Base-by-base conservation (phyloP, 2,888 invertebrate species). In the Nomada goodeniana region DNA sequence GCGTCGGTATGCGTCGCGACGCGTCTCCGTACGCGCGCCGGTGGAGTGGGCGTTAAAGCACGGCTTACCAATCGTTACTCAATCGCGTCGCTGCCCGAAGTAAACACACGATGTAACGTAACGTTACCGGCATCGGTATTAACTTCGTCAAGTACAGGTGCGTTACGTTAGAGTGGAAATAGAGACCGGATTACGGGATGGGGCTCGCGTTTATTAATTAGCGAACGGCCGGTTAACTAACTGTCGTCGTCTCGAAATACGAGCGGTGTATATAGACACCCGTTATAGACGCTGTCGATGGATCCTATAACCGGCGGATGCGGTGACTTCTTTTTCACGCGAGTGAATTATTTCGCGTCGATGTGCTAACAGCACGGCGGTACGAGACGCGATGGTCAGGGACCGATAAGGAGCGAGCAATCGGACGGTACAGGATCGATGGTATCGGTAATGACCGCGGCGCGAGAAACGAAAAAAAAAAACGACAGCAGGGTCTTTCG, bases 151-250 rank as follows among this genome's bases (percentile, higher is more conserved):
- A 20, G 57, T 57, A 15, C 53, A 55, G n/a, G 13, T 0, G 26
- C 50, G 80, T 84, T 84, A 84, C 80, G 79, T 80, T 80, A 71
- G 47, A 70, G 68, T 80, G 61, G 79, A 83, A 87, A 86, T 86
- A 85, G 81, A 81, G 42, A 53, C 47, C 44, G 74, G 76, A 76
- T 86, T 86, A 82, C 78, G 79, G 55, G 78, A 69, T 52, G 36
- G 52, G 60, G 60, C 26, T 59, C 59, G 64, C 74, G 70, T 72
- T 55, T 80, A 83, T 85, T 84, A 85, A 85, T 86, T 81, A 85
- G 73, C 69, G 72, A 65, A 65, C 68, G 26, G 47, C 59, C 60
- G 74, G 68, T 83, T 83, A 79, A 83, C 75, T 82, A 82, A 76
- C 55, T 26, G 68, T 20, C 13, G 71, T 52, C 70, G 57, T 68